Evolutionary conservation across 2,888 invertebrate genomes (phyloP).

Genomic region (Hetaerina titia): DNA sequence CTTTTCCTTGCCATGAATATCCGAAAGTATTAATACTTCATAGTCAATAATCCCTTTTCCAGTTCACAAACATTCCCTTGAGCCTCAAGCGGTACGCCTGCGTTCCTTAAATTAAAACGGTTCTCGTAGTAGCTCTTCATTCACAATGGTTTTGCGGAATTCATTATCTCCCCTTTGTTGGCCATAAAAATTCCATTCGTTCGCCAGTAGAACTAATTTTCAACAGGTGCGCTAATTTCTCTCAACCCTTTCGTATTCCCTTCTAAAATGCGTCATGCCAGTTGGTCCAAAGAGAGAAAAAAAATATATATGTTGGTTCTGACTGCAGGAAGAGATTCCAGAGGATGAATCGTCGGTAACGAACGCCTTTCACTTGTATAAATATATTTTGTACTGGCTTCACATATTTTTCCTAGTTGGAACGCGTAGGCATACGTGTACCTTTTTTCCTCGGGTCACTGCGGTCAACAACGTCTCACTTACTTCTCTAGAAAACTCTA

Average conservation of each 20-base stretch:
- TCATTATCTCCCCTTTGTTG: not conserved
- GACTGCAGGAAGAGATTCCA: not conserved
- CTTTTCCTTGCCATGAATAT: too few species aligned
- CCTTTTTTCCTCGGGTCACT: conserved; percentile 4
- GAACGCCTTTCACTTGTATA: not conserved
- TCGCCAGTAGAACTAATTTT: not conserved
- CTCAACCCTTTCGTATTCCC: not conserved
- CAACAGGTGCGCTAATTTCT: not conserved
- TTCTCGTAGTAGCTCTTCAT: not conserved
- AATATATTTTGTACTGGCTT: not conserved
- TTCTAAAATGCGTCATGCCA: not conserved
- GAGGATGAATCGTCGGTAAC: not conserved
- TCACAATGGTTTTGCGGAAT: not conserved
- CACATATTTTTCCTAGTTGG: not conserved
- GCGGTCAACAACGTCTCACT: not conserved
- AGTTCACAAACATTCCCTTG: too few species aligned
- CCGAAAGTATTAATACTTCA: too few species aligned
- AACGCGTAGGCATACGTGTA: not conserved
- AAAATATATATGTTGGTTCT: not conserved
- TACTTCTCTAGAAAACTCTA: not conserved
- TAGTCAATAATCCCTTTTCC: too few species aligned
- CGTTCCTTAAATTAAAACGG: too few species aligned
- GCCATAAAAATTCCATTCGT: not conserved
- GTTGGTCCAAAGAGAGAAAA: not conserved
- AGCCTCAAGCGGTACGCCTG: too few species aligned